Evolutionary conservation across 2,797 vertebrate genomes (phyloP).

Genomic region (Gastrophryne carolinensis): DNA sequence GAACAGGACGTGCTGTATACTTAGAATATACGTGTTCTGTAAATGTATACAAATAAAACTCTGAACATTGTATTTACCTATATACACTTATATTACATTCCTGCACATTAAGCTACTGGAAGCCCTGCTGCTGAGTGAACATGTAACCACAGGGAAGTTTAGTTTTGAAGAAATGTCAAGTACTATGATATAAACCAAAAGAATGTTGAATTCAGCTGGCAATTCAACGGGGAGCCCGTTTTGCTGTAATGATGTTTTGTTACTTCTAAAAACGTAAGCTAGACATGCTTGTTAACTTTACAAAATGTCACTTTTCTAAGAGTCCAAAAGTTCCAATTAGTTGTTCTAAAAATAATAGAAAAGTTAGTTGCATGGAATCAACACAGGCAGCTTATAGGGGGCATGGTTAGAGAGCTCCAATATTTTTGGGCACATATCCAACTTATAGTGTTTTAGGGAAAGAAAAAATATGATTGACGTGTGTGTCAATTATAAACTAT

Average conservation of each 20-base stretch:
- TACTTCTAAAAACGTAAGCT: slow-evolving; percentile 71
- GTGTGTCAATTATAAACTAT: slow-evolving; percentile 70
- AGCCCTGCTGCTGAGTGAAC: slow-evolving; percentile 47
- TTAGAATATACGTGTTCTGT: too few species aligned
- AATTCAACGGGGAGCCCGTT: slow-evolving; percentile 58
- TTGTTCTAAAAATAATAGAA: slow-evolving; percentile 77
- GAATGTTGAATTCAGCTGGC: slow-evolving; percentile 65
- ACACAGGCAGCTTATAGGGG: slow-evolving; percentile 68
- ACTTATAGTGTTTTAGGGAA: slow-evolving; percentile 64
- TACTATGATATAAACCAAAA: slow-evolving; percentile 32
- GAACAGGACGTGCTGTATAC: too few species aligned
- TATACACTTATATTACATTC: background rate
- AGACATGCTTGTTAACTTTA: slow-evolving; percentile 75
- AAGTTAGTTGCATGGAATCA: slow-evolving; percentile 65
- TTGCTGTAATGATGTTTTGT: slow-evolving; percentile 68
- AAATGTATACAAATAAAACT: too few species aligned
- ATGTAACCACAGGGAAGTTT: slow-evolving; percentile 55
- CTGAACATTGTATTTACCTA: too few species aligned
- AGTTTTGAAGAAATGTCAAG: slow-evolving; percentile 47
- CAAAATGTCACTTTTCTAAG: slow-evolving; percentile 72
- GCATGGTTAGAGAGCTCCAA: slow-evolving; percentile 69
- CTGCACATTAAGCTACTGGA: slow-evolving; percentile 3
- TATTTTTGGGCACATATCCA: slow-evolving; percentile 70
- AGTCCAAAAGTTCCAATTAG: slow-evolving; percentile 80
- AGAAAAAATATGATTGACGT: slow-evolving; percentile 72